Evolutionary conservation across 2,888 invertebrate genomes (phyloP), one percentile per base, ranked within the genome.

Genomic region (Cordylochernes scorpioides): DNA sequence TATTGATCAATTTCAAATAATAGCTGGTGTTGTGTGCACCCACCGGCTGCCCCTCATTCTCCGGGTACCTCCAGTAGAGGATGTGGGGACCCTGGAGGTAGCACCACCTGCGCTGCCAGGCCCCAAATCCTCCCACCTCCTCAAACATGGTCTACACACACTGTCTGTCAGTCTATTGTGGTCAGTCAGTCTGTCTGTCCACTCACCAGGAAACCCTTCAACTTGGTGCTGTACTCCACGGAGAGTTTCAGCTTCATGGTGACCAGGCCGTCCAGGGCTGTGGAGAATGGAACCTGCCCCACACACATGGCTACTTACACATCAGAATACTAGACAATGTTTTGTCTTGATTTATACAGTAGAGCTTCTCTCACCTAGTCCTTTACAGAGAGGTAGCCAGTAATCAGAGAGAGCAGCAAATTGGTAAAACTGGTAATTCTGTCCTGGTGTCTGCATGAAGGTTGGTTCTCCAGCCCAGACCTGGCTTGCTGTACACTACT

Each of bases 71-170:
- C 91, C 94, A 94, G 56, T 71, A 91, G 32, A 69, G 67, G 16
- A 94, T 59, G 15, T 64, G 58, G 17, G 72, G 67, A 4, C 75
- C 67, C 45, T 70, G 68, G 29, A 94, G 64, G 10, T 70, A 59
- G 55, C 77, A 80, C 91, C 91, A 94, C 41, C 88, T 67, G 14
- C 94, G 64, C 52, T 86, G 84, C 94, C 91, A 94, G 1, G 86
- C 80, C 3, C 88, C 91, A 40, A 84, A 71, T 0, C 91, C 91
- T 31, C 72, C 71, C 17, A 88, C 70, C 51, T 91, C 88, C 51
- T 88, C 84, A 57, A 84, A 94, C 64, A 91, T 80, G 0, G 86
- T 91, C 49, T 59, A 42, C 17, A 53, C 47, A 26, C 9, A 19
- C 9, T n/a, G 2, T n/a, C 9, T n/a, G 9, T 19, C 2, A 19